Conservation (phyloP, 2,113 vertebrate species). For the Gulo gulo region DNA sequence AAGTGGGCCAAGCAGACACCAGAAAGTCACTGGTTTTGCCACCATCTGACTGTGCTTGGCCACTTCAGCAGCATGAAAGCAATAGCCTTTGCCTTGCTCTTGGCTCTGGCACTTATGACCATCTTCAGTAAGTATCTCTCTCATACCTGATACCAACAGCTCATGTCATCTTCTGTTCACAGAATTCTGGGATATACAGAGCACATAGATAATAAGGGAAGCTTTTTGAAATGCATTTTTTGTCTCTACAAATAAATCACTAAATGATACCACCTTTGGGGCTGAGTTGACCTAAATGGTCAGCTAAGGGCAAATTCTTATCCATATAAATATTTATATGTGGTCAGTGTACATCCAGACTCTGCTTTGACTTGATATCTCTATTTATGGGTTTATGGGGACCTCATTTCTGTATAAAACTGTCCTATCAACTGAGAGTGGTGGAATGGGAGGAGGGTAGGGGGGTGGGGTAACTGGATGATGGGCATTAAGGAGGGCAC, state of each 20-base stretch:
- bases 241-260: not conserved
- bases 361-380: not conserved
- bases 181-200: not conserved
- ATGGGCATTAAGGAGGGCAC: not conserved
- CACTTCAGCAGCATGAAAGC: not conserved
- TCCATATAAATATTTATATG: not conserved
- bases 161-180: not conserved
- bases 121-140: conserved; percentile 30
- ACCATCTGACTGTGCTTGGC: not conserved
- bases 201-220: not conserved
- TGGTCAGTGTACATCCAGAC: not conserved
- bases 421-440: not conserved
- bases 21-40: not conserved
- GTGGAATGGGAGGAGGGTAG: not conserved
- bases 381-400: not conserved
- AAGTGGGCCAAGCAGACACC: not conserved
- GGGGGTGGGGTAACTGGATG: not conserved
- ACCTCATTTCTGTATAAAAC: not conserved
- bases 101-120: not conserved
- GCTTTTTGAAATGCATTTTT: not conserved
- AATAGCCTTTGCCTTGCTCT: not conserved
- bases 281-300: not conserved
- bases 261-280: not conserved
- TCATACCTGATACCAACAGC: not conserved
- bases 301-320: not conserved